These are phyloP conservation scores for Sebastes dallii DNA, from an alignment of 2,797 vertebrate genomes.

Conservation along the genomic window DNA sequence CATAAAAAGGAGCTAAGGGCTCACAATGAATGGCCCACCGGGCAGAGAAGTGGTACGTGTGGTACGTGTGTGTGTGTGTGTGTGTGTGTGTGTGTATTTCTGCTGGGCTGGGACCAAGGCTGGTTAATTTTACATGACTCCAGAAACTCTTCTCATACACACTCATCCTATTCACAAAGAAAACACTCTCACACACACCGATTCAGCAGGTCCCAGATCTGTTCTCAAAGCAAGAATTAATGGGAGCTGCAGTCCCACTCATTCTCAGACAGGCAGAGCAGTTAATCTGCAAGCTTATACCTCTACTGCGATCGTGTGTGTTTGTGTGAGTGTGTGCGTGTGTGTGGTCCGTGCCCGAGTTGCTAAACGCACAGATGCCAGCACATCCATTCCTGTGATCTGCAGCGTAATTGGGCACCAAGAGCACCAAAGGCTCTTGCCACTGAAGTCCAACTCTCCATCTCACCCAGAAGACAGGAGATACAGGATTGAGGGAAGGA, in stretches of 20 bases:
- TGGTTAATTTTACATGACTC: conserved; percentile 38
- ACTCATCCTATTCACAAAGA: neutral
- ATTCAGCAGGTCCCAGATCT: conserved; percentile 15
- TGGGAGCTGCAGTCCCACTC: conserved; percentile 36
- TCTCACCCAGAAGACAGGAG: neutral
- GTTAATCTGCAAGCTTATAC: conserved; percentile 53
- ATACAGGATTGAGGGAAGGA: neutral
- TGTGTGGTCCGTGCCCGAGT: neutral
- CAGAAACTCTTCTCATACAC: neutral
- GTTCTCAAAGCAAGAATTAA: conserved; percentile 48
- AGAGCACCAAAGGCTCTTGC: conserved; percentile 26
- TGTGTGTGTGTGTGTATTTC: neutral
- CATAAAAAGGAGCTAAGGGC: conserved; percentile 15
- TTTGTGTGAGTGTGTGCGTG: neutral
- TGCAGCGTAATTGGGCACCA: conserved; percentile 32
- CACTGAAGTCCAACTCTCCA: conserved; percentile 13
- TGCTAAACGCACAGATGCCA: conserved; percentile 38
- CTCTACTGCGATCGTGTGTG: conserved; percentile 11
- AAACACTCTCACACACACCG: neutral
- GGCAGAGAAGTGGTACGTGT: neutral
- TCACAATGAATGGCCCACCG: neutral
- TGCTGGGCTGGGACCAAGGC: neutral
- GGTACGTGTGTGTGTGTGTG: neutral
- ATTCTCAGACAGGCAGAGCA: conserved; percentile 42
- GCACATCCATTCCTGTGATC: conserved; percentile 40